Base-by-base conservation (phyloP, 2,113 vertebrate genomes). In the Nymphicus hollandicus region DNA sequence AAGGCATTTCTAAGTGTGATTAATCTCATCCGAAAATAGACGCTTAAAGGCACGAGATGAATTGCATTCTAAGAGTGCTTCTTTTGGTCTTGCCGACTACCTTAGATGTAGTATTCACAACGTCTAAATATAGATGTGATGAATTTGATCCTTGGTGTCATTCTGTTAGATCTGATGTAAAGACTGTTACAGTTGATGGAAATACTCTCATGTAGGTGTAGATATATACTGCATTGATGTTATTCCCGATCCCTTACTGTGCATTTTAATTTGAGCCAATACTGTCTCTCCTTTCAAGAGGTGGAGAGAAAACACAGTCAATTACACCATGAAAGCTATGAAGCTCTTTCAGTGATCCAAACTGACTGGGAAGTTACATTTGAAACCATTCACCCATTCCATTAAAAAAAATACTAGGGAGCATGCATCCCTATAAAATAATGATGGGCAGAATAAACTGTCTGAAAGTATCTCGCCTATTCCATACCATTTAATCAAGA, bases 361-460 rank as follows among this genome's bases (percentile, higher is more conserved):
- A 65, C 25, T n/a, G 94, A 93, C 86, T 89, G 92, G 68, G 84
- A 88, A 96, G 96, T 97, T 97, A 76, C 84, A 69, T 93, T 87
- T 91, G 90, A 97, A 97, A 89, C 52, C 80, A 69, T 65, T 95
- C 66, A 68, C 65, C 86, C 72, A 86, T 93, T 93, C 93, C 69
- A 95, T 97, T 96, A 91, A 94, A 90, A 96, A 96, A 96, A 95
- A 91, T 89, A 61, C 73, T 47, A 56, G 92, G 93, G 77, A 95
- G 76, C 0, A 0, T 72, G 87, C 85, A 88, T 94, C 82, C 58
- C 90, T 70, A 58, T 96, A 72, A 98, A 97, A 98, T 94, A 97
- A 93, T 91, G 94, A 97, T 90, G 94, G 95, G 94, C 93, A 84
- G 88, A 91, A 96, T 97, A 95, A 97, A 97, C 89, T 86, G 95